Evolutionary conservation across 2,113 vertebrate genomes (phyloP), one percentile per base, ranked within the genome.

Genomic region (Megaceryle maxima): DNA sequence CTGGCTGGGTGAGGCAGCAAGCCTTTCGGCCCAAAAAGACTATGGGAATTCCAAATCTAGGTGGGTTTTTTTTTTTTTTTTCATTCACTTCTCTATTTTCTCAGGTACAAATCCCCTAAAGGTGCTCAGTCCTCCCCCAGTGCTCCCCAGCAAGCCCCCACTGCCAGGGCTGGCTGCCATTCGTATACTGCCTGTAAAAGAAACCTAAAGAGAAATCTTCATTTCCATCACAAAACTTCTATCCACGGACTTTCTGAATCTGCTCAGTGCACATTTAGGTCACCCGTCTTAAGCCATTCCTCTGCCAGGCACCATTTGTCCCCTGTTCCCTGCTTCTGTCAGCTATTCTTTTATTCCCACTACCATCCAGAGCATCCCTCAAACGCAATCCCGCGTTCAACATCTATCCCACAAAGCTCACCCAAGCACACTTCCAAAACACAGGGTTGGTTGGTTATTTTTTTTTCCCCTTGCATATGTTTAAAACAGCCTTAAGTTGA

Each of bases 211-310:
- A 62, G 21, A 83, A 88, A 68, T 33, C 46, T 6, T 12, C 80
- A 59, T 87, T 84, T 72, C 83, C 69, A 67, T 7, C 10, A 39
- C 64, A 81, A 77, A 96, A 92, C 69, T 87, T 78, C 74, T 11
- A 57, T 8, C 66, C 89, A 16, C 0, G 0, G 48, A 66, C 69
- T 41, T 89, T 76, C 50, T 60, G 75, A 82, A 89, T 64, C 66
- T 73, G 53, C 70, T 82, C 74, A 76, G 73, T 37, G 84, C 91
- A 92, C 94, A 87, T 96, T 91, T 94, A 96, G 91, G 93, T 85
- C 94, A 94, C 64, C 78, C 43, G 81, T 84, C 93, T 76, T 31
- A 28, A 78, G 24, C 84, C 88, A 37, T 39, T 85, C 87, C 68
- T 87, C 89, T 73, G 74, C 81, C 89, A 84, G 81, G 50, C 77